Conservation (phyloP, 2,888 invertebrate species). For the Mallateleia sp. region DNA sequence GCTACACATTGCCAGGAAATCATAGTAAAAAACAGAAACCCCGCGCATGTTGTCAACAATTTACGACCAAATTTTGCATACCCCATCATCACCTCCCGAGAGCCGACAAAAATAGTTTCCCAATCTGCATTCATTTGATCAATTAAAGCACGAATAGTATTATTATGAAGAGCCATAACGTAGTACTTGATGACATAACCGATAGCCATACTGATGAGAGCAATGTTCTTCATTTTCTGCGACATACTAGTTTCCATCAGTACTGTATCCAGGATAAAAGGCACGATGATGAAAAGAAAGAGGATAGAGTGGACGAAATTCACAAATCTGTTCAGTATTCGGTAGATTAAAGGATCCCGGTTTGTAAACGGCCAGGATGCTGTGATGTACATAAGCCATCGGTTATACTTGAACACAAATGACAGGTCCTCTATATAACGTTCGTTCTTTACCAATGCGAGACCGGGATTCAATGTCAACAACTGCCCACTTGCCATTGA, state of each 20-base stretch:
- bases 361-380: slow-evolving; percentile 13
- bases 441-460: not conserved
- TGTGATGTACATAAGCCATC: slow-evolving; percentile 14
- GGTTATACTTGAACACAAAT: slow-evolving; percentile 8
- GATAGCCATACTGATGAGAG: not conserved
- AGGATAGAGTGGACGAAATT: not conserved
- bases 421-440: not conserved
- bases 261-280: not conserved
- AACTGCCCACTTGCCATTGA: not conserved
- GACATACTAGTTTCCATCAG: not conserved
- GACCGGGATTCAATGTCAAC: not conserved
- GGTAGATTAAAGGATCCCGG: not conserved
- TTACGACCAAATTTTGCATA: not conserved
- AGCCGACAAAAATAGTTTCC: not conserved
- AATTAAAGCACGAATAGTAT: not conserved
- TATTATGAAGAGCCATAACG: not conserved
- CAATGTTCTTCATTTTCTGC: slow-evolving; percentile 6
- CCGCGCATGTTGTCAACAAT: not conserved
- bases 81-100: not conserved
- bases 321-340: not conserved
- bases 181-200: slow-evolving; percentile 11
- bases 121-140: slow-evolving; percentile 16
- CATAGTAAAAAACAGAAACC: not conserved
- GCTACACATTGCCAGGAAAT: slow-evolving; percentile 8
- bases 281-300: not conserved